Base-by-base conservation (phyloP, 2,113 vertebrate species). In the Marmota flaviventris region DNA sequence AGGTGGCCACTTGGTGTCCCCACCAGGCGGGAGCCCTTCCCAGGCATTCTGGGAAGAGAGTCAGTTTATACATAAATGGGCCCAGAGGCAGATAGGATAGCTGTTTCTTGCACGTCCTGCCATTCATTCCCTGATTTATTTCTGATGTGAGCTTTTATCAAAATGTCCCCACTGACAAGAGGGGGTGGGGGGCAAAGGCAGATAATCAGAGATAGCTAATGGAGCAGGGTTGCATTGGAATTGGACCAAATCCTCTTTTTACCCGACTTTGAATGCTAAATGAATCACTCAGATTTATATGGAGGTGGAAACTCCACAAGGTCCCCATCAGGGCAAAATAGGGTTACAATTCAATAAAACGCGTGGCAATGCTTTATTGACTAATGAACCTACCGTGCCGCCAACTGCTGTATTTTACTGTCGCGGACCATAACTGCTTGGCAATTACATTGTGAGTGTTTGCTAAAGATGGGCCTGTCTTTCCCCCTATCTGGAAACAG, bases 221-320 rank as follows among this genome's bases (percentile, higher is more conserved):
- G 95, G 92, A 58, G 65, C 89, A 65, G 69, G 75, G 87, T 48
- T 96, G 93, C 37, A 8, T 6, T 95, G 95, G 95, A 98, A 94
- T 98, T 85, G 97, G 86, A 97, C 97, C 97, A 93, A 83, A 93
- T 91, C 94, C 93, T 89, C 87, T 82, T 96, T 88, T 81, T 89
- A 82, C 88, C 93, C 39, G 75, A 69, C 85, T 92, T 51, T 56
- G 94, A 98, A 97, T 94, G 96, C 81, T 97, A 85, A 98, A 98
- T 98, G 97, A 98, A 98, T 98, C 98, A 97, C 82, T 97, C 93
- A 95, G 98, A 98, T 98, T 98, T 98, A 98, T 95, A 61, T 0
- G 95, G 92, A 96, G 84, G 94, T 97, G 93, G 98, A 78, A 95
- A 85, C 94, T 93, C 53, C 78, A 85, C 78, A 91, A 97, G 97